Conservation (phyloP, 1,140 invertebrate species). For the Drosophila pachea region DNA sequence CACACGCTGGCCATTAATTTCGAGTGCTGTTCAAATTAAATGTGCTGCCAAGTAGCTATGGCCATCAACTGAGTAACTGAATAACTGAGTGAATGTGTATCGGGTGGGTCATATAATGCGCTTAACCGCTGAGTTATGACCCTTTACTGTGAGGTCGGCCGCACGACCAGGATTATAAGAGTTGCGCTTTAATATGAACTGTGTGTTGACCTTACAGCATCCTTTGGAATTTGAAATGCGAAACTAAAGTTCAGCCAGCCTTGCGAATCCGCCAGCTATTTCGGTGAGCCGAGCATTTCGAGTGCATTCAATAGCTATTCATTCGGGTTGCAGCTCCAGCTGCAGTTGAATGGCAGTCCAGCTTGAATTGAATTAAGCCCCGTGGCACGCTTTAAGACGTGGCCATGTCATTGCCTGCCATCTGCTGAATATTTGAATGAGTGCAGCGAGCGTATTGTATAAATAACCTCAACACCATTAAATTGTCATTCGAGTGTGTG, state of each 20-base stretch:
- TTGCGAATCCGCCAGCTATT: no score
- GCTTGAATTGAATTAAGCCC: conserved; percentile 6
- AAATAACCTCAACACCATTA: conserved; percentile 77
- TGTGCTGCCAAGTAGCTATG: conserved; percentile 30
- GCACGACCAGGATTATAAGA: background rate
- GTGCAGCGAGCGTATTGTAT: conserved; percentile 65
- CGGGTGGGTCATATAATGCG: conserved; percentile 39
- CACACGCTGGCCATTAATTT: conserved; percentile 57
- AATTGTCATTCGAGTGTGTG: conserved; percentile 54
- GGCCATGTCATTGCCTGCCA: conserved; percentile 56
- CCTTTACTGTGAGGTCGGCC: background rate
- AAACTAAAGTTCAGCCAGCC: no score
- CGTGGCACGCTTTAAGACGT: conserved; percentile 17
- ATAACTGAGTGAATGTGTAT: conserved; percentile 12
- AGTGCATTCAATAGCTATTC: background rate
- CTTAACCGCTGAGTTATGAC: conserved; percentile 23
- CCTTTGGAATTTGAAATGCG: no score
- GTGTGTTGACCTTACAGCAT: no score
- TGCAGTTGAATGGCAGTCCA: background rate
- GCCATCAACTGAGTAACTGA: conserved; percentile 40
- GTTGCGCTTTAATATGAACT: conserved; percentile 8
- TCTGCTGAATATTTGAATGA: conserved; percentile 63
- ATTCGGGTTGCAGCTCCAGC: background rate
- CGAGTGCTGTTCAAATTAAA: conserved; percentile 59
- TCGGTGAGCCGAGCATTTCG: no score